Percentiles rank a stretch among this genome's conserved stretches.
phyloP scores from a whole-genome alignment of 2,113 vertebrate genomes.

The Danio rerio region GRCz12tu NC_133197.1:22234001-22234500 shows the following conservation, averaged over 20 bases:
- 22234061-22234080: too few species aligned
- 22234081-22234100: too few species aligned
- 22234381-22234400: conserved; percentile 15
- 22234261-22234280: neutral
- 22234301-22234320: conserved; percentile 5
- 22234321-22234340: neutral
- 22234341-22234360: conserved; percentile 11
- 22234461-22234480: neutral
- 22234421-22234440: neutral
- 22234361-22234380: neutral
- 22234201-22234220: neutral
- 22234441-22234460: conserved; percentile 20
- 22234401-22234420: neutral
- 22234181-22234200: neutral
- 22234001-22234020: too few species aligned
- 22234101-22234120: neutral
- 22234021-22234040: too few species aligned
- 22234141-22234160: neutral
- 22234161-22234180: neutral
- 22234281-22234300: neutral
- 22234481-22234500: too few species aligned
- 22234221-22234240: neutral
- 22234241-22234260: neutral
- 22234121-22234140: neutral
- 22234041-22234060: too few species aligned